Percentiles rank a stretch among this genome's conserved stretches.
Conservation (phyloP, 2,113 vertebrate species). For the Cinclus cinclus region DNA sequence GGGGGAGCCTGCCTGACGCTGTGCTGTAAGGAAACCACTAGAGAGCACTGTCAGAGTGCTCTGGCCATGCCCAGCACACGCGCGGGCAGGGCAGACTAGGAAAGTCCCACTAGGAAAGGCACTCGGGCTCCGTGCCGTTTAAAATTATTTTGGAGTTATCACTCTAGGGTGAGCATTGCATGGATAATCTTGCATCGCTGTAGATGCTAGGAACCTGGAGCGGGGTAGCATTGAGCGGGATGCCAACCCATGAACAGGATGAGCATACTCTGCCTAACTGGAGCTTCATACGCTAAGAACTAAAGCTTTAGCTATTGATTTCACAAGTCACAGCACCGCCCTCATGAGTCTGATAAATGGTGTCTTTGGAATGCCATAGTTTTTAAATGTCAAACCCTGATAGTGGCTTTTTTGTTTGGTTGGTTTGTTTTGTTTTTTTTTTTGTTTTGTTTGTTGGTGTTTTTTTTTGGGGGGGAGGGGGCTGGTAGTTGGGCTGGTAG, state of each 20-base stretch:
- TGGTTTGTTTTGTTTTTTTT: not conserved
- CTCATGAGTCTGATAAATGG: not conserved
- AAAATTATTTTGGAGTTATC: not conserved
- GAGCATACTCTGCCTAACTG: too few species aligned
- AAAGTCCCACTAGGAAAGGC: rapidly evolving
- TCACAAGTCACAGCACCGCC: not conserved
- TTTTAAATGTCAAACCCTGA: not conserved
- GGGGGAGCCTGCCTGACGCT: rapidly evolving
- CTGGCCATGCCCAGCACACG: rapidly evolving
- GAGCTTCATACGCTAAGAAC: not conserved
- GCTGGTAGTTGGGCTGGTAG: too few species aligned
- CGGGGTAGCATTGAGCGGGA: rapidly evolving
- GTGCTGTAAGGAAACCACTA: not conserved
- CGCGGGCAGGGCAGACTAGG: rapidly evolving
- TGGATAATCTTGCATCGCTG: not conserved
- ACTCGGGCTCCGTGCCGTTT: rapidly evolving
- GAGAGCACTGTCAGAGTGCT: constrained; percentile 17
- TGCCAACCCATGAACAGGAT: rapidly evolving
- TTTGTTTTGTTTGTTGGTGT: too few species aligned
- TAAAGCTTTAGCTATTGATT: not conserved
- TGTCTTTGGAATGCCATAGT: not conserved
- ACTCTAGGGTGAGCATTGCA: not conserved
- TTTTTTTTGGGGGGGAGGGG: not conserved
- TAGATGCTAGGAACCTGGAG: not conserved
- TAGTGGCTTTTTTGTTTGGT: not conserved